Evolutionary conservation across 2,888 invertebrate genomes (phyloP).

Genomic region (Halictus ligatus): DNA sequence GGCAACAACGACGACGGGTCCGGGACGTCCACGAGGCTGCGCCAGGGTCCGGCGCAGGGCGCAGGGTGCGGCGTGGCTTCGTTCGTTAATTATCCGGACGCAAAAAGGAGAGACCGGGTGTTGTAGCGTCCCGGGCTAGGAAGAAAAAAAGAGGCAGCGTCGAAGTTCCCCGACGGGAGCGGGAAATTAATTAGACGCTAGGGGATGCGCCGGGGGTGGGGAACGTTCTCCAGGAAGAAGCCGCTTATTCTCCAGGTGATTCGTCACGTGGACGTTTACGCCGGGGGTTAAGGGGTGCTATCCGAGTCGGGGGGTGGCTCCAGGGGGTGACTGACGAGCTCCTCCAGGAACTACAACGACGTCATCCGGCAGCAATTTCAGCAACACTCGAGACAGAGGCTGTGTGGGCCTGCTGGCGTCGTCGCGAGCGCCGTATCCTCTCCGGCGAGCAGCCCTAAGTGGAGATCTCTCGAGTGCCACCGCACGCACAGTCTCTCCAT

Average conservation of each 20-base stretch:
- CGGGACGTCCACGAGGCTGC: neutral
- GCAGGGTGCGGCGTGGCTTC: conserved; percentile 3
- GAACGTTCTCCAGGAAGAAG: conserved; percentile 14
- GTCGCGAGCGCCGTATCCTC: conserved; percentile 10
- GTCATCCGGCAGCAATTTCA: conserved; percentile 72
- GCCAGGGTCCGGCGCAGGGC: neutral
- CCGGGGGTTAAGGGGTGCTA: conserved; percentile 20
- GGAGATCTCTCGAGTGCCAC: conserved; percentile 64
- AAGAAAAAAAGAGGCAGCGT: conserved; percentile 50
- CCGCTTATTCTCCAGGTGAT: conserved; percentile 63
- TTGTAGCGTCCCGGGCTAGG: conserved; percentile 20
- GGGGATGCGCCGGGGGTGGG: neutral
- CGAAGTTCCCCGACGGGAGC: conserved; percentile 55
- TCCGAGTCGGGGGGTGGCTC: neutral
- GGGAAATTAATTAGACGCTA: conserved; percentile 66
- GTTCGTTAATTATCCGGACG: conserved; percentile 70
- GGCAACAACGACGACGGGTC: conserved; percentile 29
- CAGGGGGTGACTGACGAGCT: conserved; percentile 43
- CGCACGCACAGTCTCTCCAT: conserved; percentile 38
- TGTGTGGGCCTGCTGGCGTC: conserved; percentile 30
- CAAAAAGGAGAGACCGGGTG: conserved; percentile 44
- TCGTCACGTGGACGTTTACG: conserved; percentile 67
- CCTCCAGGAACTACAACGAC: conserved; percentile 58
- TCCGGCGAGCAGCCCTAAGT: conserved; percentile 55
- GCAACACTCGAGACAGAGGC: conserved; percentile 68